phyloP scores from a whole-genome alignment of 2,888 invertebrate genomes.

The Nudaria mundana region DNA sequence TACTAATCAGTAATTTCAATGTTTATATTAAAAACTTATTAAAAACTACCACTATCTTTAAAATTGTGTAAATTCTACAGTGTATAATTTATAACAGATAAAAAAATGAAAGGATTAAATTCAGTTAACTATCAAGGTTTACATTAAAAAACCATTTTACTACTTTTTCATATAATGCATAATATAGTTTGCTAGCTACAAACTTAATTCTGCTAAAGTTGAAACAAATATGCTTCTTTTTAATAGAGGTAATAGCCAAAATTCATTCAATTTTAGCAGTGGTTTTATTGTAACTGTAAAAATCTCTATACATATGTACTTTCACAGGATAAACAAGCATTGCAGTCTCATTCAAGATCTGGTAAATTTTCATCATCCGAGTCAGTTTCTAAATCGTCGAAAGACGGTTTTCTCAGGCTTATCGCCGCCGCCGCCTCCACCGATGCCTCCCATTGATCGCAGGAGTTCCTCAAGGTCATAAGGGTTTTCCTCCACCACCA shows the following conservation, averaged over 20 bases:
- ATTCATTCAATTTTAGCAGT: conserved; percentile 38
- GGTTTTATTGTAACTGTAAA: conserved; percentile 77
- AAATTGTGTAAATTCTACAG: background rate
- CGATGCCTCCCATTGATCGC: conserved; percentile 84
- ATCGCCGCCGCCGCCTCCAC: conserved; percentile 57
- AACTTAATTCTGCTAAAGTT: conserved; percentile 18
- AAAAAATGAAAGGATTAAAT: background rate
- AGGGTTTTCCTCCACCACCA: conserved; percentile 46
- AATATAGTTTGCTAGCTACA: conserved; percentile 29
- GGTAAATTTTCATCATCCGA: conserved; percentile 91
- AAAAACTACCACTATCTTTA: background rate
- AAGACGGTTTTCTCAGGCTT: conserved; percentile 84
- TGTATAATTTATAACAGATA: background rate
- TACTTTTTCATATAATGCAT: conserved; percentile 19
- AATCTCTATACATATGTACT: conserved; percentile 75
- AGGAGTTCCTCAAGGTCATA: conserved; percentile 85
- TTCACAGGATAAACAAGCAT: conserved; percentile 48
- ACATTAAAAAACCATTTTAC: conserved; percentile 18
- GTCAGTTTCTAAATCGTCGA: conserved; percentile 89
- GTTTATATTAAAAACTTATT: conserved; percentile 1
- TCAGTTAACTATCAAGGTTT: background rate
- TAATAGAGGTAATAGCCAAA: conserved; percentile 15
- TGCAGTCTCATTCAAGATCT: conserved; percentile 83
- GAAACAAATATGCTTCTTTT: conserved; percentile 12
- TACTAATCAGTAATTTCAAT: background rate